These are phyloP conservation scores for Hyperoplus immaculatus DNA, from an alignment of 2,797 vertebrate species.

Conservation along the genomic window DNA sequence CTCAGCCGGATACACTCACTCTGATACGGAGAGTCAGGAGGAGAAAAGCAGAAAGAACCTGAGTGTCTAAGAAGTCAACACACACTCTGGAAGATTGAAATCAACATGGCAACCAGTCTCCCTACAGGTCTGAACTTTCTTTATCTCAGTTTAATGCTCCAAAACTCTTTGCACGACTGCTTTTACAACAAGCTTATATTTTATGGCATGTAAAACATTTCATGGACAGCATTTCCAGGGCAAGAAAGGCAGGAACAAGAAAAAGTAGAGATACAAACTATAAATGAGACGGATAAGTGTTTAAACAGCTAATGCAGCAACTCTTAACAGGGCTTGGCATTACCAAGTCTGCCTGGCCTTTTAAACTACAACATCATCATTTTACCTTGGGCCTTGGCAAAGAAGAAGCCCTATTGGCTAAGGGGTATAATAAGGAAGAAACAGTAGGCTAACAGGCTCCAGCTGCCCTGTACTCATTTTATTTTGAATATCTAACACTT, in stretches of 20 bases:
- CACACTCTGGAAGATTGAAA: neutral
- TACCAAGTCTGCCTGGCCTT: neutral
- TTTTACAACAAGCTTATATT: neutral
- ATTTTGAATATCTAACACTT: no score
- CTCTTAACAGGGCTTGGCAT: neutral
- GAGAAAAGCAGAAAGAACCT: neutral
- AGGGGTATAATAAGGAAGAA: neutral
- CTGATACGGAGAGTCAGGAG: constrained; percentile 13
- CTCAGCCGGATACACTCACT: neutral
- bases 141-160: neutral
- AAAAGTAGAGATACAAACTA: neutral
- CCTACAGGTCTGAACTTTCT: constrained; percentile 55
- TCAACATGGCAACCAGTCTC: constrained; percentile 46
- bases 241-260: neutral
- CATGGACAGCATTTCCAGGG: neutral
- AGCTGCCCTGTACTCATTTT: no score
- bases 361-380: neutral
- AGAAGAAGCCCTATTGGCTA: neutral
- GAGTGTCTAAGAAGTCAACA: neutral
- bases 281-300: neutral
- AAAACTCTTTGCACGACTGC: neutral
- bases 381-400: neutral
- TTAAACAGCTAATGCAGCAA: neutral
- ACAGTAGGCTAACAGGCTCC: neutral
- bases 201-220: neutral